Evolutionary conservation across 2,113 vertebrate genomes (phyloP).

Genomic region (Chascanopsetta lugubris): DNA sequence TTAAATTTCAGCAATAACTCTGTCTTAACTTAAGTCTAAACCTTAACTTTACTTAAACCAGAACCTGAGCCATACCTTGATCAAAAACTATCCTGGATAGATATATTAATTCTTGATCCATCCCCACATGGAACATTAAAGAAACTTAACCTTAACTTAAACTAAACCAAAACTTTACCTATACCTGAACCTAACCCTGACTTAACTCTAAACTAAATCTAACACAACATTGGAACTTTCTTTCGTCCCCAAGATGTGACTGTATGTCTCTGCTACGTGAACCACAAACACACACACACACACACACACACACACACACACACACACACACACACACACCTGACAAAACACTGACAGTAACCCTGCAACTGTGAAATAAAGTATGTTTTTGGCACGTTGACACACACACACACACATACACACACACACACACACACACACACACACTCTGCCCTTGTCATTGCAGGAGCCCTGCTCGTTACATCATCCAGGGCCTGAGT

Average conservation of each 20-base stretch:
- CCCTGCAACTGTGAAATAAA: conserved; percentile 21
- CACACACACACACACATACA: conserved; percentile 2
- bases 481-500: conserved; percentile 74
- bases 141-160: no score
- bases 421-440: conserved; percentile 23
- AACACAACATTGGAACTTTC: no score
- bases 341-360: conserved; percentile 11
- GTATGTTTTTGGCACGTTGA: conserved; percentile 8
- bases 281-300: background rate
- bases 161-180: no score
- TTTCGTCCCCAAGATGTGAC: no score
- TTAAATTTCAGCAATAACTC: no score
- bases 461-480: conserved; percentile 66
- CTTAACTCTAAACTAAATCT: no score
- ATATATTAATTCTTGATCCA: no score
- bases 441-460: conserved; percentile 44
- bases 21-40: no score
- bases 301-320: background rate
- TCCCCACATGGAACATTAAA: no score
- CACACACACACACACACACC: conserved; percentile 13
- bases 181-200: background rate
- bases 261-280: no score
- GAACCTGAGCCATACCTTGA: background rate
- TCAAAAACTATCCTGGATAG: no score
- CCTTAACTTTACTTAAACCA: no score